phyloP scores from a whole-genome alignment of 1,140 invertebrate species.

The Drosophila cardini region DNA sequence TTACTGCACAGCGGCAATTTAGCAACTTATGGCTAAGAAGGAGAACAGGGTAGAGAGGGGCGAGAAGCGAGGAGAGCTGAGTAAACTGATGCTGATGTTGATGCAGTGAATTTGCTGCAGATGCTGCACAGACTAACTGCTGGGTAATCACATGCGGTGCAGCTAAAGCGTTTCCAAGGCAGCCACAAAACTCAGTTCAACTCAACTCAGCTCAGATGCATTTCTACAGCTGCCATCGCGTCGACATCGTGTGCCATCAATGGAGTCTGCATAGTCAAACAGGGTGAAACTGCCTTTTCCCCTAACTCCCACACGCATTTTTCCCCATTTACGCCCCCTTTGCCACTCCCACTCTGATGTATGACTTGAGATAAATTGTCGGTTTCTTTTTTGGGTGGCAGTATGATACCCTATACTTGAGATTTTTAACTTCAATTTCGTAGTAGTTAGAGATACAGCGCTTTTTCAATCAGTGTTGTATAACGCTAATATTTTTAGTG shows the following conservation, averaged over 20 bases:
- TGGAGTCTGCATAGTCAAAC: slow-evolving; percentile 47
- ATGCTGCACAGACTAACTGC: slow-evolving; percentile 66
- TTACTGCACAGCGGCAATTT: slow-evolving; percentile 80
- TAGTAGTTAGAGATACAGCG: too few species aligned
- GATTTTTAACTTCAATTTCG: background rate
- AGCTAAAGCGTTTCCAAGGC: slow-evolving; percentile 69
- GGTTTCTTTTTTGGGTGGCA: slow-evolving; percentile 20
- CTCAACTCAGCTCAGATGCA: slow-evolving; percentile 35
- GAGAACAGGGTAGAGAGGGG: background rate
- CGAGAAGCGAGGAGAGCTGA: background rate
- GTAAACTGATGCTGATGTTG: slow-evolving; percentile 63
- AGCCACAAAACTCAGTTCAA: slow-evolving; percentile 40
- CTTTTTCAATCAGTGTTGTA: too few species aligned
- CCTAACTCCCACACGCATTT: slow-evolving; percentile 17
- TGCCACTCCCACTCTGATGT: slow-evolving; percentile 53
- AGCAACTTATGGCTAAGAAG: slow-evolving; percentile 47
- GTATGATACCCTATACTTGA: slow-evolving; percentile 16
- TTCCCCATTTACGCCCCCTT: background rate
- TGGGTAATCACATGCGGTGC: slow-evolving; percentile 80
- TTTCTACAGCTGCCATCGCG: slow-evolving; percentile 36
- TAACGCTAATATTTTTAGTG: too few species aligned
- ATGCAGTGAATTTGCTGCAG: slow-evolving; percentile 48
- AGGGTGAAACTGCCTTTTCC: slow-evolving; percentile 22
- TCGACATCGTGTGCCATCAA: slow-evolving; percentile 70
- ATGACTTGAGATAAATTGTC: slow-evolving; percentile 64